Percentiles rank a stretch among this genome's conserved stretches.
Evolutionary conservation across 2,888 invertebrate species (phyloP).

Genomic region (Neelides folsomi): DNA sequence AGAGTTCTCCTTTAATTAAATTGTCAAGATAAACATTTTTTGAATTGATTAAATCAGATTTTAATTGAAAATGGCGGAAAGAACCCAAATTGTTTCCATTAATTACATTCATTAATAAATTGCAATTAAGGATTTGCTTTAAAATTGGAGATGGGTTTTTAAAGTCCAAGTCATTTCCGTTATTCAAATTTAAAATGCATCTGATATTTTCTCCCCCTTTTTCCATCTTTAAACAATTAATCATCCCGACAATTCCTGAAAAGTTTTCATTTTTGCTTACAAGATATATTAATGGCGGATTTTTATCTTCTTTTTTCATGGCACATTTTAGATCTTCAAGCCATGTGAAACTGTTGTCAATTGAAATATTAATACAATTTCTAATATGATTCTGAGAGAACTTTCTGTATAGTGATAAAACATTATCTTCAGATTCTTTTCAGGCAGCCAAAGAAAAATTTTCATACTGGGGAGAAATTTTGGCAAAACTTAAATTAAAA

Average conservation of each 20-base stretch:
- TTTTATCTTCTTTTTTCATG: slow-evolving; percentile 42
- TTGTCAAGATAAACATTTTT: no score
- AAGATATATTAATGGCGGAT: neutral
- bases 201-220: slow-evolving; percentile 39
- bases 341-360: slow-evolving; percentile 44
- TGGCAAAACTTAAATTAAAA: no score
- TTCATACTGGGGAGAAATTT: no score
- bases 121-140: slow-evolving; percentile 1
- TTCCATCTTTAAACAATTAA: slow-evolving; percentile 43
- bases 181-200: slow-evolving; percentile 24
- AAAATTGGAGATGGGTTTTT: neutral
- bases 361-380: no score
- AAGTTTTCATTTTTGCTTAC: slow-evolving; percentile 30
- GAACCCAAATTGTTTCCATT: no score
- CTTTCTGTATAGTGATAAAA: no score
- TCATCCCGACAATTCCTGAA: slow-evolving; percentile 43
- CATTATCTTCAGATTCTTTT: no score
- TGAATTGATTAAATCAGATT: no score
- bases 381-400: no score
- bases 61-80: no score
- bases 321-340: slow-evolving; percentile 63
- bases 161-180: neutral
- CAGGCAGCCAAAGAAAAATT: no score
- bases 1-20: no score
- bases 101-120: slow-evolving; percentile 18